A percentile compares a stretch with the other conserved stretches of the same genome.
These are phyloP conservation scores for Gymnocheta viridis DNA, from an alignment of 2,888 invertebrate genomes.

Conservation along the genomic window DNA sequence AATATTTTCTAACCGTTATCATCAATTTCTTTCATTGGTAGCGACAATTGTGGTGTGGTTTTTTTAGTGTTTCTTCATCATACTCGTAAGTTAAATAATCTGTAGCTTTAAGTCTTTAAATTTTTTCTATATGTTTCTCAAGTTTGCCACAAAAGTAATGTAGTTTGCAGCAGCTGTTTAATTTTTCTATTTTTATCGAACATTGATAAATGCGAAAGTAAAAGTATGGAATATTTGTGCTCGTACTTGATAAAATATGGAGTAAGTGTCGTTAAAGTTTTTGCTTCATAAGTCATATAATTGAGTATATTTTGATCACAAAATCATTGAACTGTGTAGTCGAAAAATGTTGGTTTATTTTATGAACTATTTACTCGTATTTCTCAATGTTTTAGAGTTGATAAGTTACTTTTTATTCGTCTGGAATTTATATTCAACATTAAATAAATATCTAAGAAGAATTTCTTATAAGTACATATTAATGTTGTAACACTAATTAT, in stretches of 20 bases:
- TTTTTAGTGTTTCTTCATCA: too few relatives aligned
- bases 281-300: neutral
- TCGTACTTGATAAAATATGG: neutral
- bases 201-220: slow-evolving; percentile 43
- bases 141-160: neutral
- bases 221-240: neutral
- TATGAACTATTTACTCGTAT: neutral
- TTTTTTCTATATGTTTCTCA: neutral
- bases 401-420: neutral
- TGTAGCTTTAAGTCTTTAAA: neutral
- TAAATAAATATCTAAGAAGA: too few relatives aligned
- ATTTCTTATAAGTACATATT: too few relatives aligned
- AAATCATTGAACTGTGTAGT: neutral
- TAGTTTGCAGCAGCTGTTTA: neutral
- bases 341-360: neutral
- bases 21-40: slow-evolving; percentile 10
- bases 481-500: too few relatives aligned
- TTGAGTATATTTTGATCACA: neutral
- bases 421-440: neutral
- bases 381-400: neutral
- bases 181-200: neutral
- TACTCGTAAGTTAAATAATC: neutral
- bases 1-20: slow-evolving; percentile 26
- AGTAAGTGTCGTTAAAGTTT: neutral
- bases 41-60: neutral